These are phyloP conservation scores for Leucoraja ocellata DNA, from an alignment of 2,797 vertebrate species.

Conservation along the genomic window DNA sequence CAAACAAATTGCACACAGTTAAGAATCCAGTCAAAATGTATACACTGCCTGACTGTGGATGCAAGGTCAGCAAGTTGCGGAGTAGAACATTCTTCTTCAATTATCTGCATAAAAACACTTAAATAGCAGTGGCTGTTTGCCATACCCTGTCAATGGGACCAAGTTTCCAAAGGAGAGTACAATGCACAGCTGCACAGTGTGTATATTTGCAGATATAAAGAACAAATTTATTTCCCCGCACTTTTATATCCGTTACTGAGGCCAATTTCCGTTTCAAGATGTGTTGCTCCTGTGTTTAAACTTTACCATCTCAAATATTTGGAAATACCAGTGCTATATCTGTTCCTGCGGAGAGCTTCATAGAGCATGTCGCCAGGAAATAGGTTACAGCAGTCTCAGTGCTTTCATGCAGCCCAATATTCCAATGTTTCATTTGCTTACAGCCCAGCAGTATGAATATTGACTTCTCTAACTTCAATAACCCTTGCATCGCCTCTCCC, in stretches of 20 bases:
- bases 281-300: slow-evolving; percentile 23
- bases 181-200: too few species aligned
- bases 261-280: background rate
- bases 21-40: background rate
- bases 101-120: too few species aligned
- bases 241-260: background rate
- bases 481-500: too few species aligned
- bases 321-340: background rate
- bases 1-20: background rate
- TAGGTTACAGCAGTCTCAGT: background rate
- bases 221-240: background rate
- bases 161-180: too few species aligned
- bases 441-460: too few species aligned
- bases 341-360: background rate
- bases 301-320: slow-evolving; percentile 14
- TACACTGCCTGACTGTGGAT: background rate
- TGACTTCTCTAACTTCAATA: too few species aligned
- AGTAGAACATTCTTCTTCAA: too few species aligned
- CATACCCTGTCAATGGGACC: too few species aligned
- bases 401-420: too few species aligned
- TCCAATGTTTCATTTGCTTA: too few species aligned
- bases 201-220: too few species aligned
- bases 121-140: too few species aligned
- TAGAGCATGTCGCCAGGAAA: background rate
- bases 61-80: background rate